These are phyloP conservation scores for Tetragnatha montana DNA, from an alignment of 2,888 invertebrate species.

Conservation along the genomic window DNA sequence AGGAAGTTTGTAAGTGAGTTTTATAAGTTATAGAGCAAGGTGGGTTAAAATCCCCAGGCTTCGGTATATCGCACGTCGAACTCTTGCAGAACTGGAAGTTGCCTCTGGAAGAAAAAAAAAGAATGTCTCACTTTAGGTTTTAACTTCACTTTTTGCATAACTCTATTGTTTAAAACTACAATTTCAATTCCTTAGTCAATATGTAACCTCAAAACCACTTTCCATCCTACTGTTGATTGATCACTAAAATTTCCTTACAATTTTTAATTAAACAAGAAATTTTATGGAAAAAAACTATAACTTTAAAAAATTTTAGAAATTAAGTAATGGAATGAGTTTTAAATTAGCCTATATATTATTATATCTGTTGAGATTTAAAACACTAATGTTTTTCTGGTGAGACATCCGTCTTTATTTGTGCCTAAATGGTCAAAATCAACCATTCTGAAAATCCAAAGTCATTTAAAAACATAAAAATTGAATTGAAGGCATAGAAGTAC, in stretches of 20 bases:
- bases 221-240: neutral
- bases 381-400: too few relatives aligned
- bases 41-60: slow-evolving; percentile 80
- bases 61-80: slow-evolving; percentile 89
- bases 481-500: too few relatives aligned
- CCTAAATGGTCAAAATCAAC: too few relatives aligned
- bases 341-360: too few relatives aligned
- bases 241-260: neutral
- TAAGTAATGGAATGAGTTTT: too few relatives aligned
- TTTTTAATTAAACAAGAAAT: too few relatives aligned
- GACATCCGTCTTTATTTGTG: too few relatives aligned
- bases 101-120: slow-evolving; percentile 77
- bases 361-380: too few relatives aligned
- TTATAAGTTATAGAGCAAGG: neutral
- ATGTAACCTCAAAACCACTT: neutral
- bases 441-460: too few relatives aligned
- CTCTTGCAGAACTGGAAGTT: slow-evolving; percentile 85
- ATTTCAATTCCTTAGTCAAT: neutral
- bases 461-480: too few relatives aligned
- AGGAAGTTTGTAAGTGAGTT: slow-evolving; percentile 68
- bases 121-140: neutral
- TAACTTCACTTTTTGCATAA: neutral
- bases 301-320: too few relatives aligned
- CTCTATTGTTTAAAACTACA: neutral
- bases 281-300: too few relatives aligned